A percentile compares a stretch with the other conserved stretches of the same genome.
Evolutionary conservation across 2,888 invertebrate genomes (phyloP).

Genomic region (Camponotus fellah): DNA sequence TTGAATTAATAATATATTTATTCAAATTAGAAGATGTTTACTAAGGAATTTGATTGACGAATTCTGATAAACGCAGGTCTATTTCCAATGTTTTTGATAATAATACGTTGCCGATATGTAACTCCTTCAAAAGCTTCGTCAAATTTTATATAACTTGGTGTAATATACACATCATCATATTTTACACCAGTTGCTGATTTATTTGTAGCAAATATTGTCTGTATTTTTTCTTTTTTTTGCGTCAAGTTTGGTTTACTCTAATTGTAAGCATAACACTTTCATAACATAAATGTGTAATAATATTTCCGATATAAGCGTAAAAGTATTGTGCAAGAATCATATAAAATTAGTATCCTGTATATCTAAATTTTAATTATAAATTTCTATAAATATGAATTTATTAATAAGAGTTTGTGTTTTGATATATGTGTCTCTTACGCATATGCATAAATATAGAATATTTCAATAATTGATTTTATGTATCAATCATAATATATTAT

Average conservation of each 20-base stretch:
- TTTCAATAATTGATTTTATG: too few species aligned
- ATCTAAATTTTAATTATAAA: too few species aligned
- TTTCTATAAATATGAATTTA: too few species aligned
- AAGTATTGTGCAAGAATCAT: too few species aligned
- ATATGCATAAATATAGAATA: too few species aligned
- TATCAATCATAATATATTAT: too few species aligned
- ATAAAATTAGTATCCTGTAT: too few species aligned
- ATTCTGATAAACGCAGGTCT: constrained; percentile 82
- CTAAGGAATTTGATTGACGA: constrained; percentile 83
- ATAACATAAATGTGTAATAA: not conserved
- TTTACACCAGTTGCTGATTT: constrained; percentile 35
- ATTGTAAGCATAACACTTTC: not conserved
- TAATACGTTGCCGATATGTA: constrained; percentile 79
- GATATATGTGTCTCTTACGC: too few species aligned
- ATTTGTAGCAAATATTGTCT: constrained; percentile 14
- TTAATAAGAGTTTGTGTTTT: too few species aligned
- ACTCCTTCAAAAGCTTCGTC: constrained; percentile 85
- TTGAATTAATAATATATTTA: not conserved
- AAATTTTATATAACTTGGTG: constrained; percentile 84
- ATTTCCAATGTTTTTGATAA: constrained; percentile 83
- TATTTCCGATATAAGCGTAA: not conserved
- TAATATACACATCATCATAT: constrained; percentile 80
- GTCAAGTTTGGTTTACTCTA: constrained; percentile 32
- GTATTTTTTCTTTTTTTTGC: constrained; percentile 45
- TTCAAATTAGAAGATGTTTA: constrained; percentile 70